Base-by-base conservation (phyloP, 1,140 invertebrate species). In the Cotesia chilonis region DNA sequence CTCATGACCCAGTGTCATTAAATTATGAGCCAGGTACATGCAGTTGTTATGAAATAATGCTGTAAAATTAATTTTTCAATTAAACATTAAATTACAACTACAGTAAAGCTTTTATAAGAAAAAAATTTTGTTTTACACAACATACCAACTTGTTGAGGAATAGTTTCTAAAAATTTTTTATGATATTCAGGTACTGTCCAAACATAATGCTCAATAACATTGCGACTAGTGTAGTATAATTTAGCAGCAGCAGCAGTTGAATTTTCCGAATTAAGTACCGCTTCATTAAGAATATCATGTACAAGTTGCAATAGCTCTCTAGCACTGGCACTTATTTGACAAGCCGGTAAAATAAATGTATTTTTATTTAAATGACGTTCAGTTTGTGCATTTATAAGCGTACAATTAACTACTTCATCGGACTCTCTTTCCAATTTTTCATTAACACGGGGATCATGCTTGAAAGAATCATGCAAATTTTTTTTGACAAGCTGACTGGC, bases 21-120 rank as follows among this genome's bases (percentile, higher is more conserved):
- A 83, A 76, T 92, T 91, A 85, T 96, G 93, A 0, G 92, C 90
- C 1, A 98, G 88, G 81, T 93, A 98, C 90, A 95, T 92, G 79
- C 95, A 97, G 83, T 98, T 97, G 85, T 98, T 98, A 84, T 96
- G 93, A 78, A 96, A 95, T 17, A 98, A 78, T n/a, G 94, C 96
- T 93, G 88, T 72, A 85, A 72, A 52, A 65, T 51, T 35, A 73
- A 75, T 65, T 73, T 70, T 36, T 51, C 1, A 66, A 74, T 14
- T 72, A 73, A 71, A 72, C n/a, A 54, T 14, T 47, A 36, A 64
- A 72, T 37, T 38, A 67, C 28, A 70, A 38, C 6, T 54, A 67
- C 28, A 2, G 28, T 28, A 28, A 28, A 28, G 17, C 1, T 3
- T 28, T 28, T 28, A 28, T 2, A 28, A 28, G 28, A 28, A 28